phyloP scores from a whole-genome alignment of 2,888 invertebrate species.

The Megastigmus dorsalis region DNA sequence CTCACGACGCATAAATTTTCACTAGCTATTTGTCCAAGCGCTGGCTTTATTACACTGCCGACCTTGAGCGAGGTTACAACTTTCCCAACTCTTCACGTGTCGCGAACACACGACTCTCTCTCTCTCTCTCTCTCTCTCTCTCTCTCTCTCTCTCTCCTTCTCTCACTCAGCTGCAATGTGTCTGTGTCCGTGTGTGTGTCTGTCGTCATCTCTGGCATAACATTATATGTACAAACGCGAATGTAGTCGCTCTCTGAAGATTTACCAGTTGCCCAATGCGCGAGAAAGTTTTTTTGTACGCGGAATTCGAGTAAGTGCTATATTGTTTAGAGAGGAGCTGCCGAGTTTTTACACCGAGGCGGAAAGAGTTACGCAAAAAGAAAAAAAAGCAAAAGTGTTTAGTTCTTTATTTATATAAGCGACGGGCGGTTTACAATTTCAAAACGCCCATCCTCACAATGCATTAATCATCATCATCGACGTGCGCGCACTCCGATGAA shows the following conservation, averaged over 20 bases:
- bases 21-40: slow-evolving; percentile 11
- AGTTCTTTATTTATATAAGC: slow-evolving; percentile 43
- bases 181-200: no score
- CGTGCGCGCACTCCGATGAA: no score
- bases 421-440: slow-evolving; percentile 25
- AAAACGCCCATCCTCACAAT: slow-evolving; percentile 7
- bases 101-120: no score
- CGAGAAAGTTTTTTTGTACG: neutral
- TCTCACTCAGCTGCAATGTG: no score
- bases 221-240: no score
- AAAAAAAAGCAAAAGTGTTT: slow-evolving; percentile 21
- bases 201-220: no score
- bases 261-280: slow-evolving; percentile 19
- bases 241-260: neutral
- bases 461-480: no score
- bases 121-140: no score
- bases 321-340: slow-evolving; percentile 22
- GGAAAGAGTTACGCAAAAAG: slow-evolving; percentile 27
- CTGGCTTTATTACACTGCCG: slow-evolving; percentile 6
- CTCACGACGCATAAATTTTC: slow-evolving; percentile 31
- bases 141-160: no score
- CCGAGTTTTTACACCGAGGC: neutral
- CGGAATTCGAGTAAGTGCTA: neutral
- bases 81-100: no score
- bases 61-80: slow-evolving; percentile 49